These are phyloP conservation scores for Melipona bicolor DNA, from an alignment of 2,888 invertebrate species.

Conservation along the genomic window DNA sequence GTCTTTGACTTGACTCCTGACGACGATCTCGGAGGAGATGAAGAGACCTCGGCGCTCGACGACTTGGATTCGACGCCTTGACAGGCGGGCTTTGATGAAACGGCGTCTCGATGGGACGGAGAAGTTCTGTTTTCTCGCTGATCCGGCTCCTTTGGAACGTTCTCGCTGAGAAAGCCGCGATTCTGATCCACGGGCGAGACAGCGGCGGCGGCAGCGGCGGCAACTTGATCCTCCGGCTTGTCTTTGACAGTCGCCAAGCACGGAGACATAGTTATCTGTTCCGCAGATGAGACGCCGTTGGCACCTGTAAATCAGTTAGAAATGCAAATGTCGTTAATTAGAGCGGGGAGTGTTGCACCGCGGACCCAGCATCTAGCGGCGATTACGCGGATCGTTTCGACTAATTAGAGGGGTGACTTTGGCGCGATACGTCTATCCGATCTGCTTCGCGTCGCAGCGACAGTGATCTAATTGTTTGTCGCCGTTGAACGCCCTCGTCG, in stretches of 20 bases:
- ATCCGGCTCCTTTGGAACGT: background rate
- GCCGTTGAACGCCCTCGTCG: background rate
- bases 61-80: conserved; percentile 21
- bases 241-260: conserved; percentile 27
- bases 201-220: too few species aligned
- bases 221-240: conserved; percentile 29
- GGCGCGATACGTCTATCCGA: background rate
- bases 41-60: background rate
- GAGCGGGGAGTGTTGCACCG: background rate
- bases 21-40: conserved; percentile 1
- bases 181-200: background rate
- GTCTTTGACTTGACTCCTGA: conserved; percentile 26
- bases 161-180: background rate
- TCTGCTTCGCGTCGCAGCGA: background rate
- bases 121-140: background rate
- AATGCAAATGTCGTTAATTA: conserved; percentile 24
- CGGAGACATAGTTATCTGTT: background rate
- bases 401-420: conserved; percentile 24
- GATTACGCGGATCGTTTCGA: conserved; percentile 16
- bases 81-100: background rate
- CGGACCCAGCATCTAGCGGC: background rate
- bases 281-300: conserved; percentile 7
- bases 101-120: background rate
- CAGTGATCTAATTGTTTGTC: background rate
- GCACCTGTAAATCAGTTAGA: conserved; percentile 35